Conservation (phyloP, 2,888 invertebrate genomes). For the Callosobruchus maculatus region DNA sequence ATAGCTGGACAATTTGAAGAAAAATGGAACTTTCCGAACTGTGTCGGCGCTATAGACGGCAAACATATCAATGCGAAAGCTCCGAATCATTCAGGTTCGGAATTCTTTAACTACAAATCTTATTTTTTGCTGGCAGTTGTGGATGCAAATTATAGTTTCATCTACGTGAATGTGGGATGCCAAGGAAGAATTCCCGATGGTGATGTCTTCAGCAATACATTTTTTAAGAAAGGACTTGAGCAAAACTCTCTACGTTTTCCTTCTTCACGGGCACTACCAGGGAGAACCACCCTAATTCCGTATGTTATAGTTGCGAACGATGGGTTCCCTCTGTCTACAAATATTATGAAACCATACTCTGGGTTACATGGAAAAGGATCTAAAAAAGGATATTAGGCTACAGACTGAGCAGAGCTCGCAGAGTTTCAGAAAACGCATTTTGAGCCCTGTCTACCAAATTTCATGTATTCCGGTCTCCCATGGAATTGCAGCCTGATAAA, state of each 20-base stretch:
- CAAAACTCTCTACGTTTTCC: too few relatives aligned
- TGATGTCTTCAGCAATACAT: too few relatives aligned
- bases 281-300: too few relatives aligned
- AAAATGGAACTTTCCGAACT: conserved; percentile 5
- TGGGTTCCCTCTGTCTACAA: too few relatives aligned
- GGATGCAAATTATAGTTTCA: too few relatives aligned
- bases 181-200: too few relatives aligned
- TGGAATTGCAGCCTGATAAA: conserved; percentile 4
- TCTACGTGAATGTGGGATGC: too few relatives aligned
- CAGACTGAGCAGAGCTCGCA: conserved; percentile 3
- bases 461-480: conserved; percentile 4
- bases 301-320: too few relatives aligned
- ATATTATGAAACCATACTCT: not conserved
- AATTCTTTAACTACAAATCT: not conserved
- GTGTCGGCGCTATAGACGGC: not conserved
- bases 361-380: not conserved
- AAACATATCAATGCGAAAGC: not conserved
- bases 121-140: too few relatives aligned
- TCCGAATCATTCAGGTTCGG: not conserved
- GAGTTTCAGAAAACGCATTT: conserved; percentile 5
- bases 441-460: conserved; percentile 3
- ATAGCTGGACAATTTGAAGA: conserved; percentile 1
- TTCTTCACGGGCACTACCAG: too few relatives aligned
- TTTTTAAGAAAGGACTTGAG: too few relatives aligned
- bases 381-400: conserved; percentile 4